These are phyloP conservation scores for Napeogenes inachia DNA, from an alignment of 2,888 invertebrate species.

Conservation along the genomic window DNA sequence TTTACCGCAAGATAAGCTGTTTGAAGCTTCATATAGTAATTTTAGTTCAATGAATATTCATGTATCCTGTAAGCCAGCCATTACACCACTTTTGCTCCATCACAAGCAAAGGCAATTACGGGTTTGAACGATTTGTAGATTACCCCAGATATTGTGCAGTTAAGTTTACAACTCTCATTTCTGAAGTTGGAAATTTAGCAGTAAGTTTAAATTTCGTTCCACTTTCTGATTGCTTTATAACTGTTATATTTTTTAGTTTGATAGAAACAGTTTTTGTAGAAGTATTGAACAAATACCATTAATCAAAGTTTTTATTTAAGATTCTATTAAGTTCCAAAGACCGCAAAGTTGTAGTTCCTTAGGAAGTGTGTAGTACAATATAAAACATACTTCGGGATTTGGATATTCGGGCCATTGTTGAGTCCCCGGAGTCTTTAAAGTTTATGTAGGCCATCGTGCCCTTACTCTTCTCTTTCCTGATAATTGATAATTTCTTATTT, in stretches of 20 bases:
- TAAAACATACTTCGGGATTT: constrained; percentile 1
- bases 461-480: too few relatives aligned
- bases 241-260: too few relatives aligned
- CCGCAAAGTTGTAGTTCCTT: constrained; percentile 1
- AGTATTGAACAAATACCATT: constrained; percentile 6
- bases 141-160: neutral
- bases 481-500: too few relatives aligned
- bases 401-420: neutral
- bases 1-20: constrained; percentile 43
- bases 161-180: constrained; percentile 2
- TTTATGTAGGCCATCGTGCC: neutral
- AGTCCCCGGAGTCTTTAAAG: neutral
- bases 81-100: constrained; percentile 48
- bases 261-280: neutral
- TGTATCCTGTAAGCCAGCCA: constrained; percentile 44
- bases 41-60: constrained; percentile 56
- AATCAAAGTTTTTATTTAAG: constrained; percentile 6
- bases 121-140: constrained; percentile 1
- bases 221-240: neutral
- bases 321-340: neutral
- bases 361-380: neutral
- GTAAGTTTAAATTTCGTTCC: neutral
- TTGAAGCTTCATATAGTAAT: constrained; percentile 53
- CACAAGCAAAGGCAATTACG: constrained; percentile 25
- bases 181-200: neutral